phyloP scores from a whole-genome alignment of 2,888 invertebrate species.

The Nemotelus pantherinus region DNA sequence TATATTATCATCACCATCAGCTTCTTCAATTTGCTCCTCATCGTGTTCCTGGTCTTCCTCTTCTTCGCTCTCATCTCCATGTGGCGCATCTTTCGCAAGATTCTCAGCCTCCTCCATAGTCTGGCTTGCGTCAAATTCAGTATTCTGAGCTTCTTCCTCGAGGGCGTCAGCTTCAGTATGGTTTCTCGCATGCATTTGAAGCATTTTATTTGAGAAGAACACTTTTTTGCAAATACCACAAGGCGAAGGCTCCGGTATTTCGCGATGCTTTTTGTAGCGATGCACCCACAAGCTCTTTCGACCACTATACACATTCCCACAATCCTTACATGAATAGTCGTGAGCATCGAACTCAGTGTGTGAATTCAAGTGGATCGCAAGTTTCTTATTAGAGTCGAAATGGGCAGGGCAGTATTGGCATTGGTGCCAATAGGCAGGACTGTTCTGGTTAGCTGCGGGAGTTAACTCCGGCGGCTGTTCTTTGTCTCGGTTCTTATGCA shows the following conservation, averaged over 20 bases:
- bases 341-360: constrained; percentile 64
- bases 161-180: constrained; percentile 39
- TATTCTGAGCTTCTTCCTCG: not conserved
- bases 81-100: not conserved
- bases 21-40: constrained; percentile 51
- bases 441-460: not conserved
- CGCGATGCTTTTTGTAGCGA: constrained; percentile 65
- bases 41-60: constrained; percentile 17
- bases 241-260: constrained; percentile 62
- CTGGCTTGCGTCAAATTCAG: not conserved
- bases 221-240: constrained; percentile 63
- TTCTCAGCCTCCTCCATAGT: not conserved
- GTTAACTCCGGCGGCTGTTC: not conserved
- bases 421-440: constrained; percentile 62
- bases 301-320: constrained; percentile 64
- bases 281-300: constrained; percentile 65
- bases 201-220: constrained; percentile 64
- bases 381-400: constrained; percentile 64
- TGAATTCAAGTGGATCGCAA: constrained; percentile 64
- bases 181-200: constrained; percentile 60
- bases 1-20: constrained; percentile 44
- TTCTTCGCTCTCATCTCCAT: not conserved
- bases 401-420: constrained; percentile 65
- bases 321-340: constrained; percentile 65
- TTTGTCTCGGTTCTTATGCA: constrained; percentile 54